phyloP scores from a whole-genome alignment of 2,797 vertebrate species.

The Borostomias antarcticus region DNA sequence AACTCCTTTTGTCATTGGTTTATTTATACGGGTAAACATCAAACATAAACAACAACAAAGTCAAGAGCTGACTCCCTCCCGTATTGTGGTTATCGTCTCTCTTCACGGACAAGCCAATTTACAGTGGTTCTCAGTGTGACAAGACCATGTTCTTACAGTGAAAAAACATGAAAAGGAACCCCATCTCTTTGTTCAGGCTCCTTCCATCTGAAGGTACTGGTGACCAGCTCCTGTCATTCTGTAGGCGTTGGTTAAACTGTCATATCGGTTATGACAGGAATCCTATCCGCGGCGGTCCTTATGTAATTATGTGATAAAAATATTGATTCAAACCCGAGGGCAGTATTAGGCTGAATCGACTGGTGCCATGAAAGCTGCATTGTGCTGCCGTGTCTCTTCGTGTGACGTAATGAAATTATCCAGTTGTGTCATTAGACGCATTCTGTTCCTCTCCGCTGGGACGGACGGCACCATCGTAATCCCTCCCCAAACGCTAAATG shows the following conservation, averaged over 20 bases:
- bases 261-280: conserved; percentile 60
- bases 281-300: conserved; percentile 66
- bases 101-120: conserved; percentile 67
- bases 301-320: conserved; percentile 72
- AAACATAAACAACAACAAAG: conserved; percentile 81
- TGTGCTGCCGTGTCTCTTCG: conserved; percentile 63
- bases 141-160: conserved; percentile 49
- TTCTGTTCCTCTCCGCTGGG: conserved; percentile 68
- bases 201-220: conserved; percentile 35
- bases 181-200: conserved; percentile 31
- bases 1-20: conserved; percentile 67
- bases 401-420: conserved; percentile 46
- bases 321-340: conserved; percentile 72
- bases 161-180: conserved; percentile 66
- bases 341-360: conserved; percentile 71
- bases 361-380: conserved; percentile 70
- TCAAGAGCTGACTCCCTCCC: conserved; percentile 70
- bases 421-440: conserved; percentile 59
- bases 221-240: conserved; percentile 48
- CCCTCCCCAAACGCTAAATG: conserved; percentile 50
- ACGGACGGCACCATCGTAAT: conserved; percentile 66
- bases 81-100: conserved; percentile 54
- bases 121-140: conserved; percentile 57
- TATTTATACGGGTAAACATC: conserved; percentile 80
- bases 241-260: conserved; percentile 51